Base-by-base conservation (phyloP, 2,888 invertebrate genomes). In the Cyaniris semiargus region DNA sequence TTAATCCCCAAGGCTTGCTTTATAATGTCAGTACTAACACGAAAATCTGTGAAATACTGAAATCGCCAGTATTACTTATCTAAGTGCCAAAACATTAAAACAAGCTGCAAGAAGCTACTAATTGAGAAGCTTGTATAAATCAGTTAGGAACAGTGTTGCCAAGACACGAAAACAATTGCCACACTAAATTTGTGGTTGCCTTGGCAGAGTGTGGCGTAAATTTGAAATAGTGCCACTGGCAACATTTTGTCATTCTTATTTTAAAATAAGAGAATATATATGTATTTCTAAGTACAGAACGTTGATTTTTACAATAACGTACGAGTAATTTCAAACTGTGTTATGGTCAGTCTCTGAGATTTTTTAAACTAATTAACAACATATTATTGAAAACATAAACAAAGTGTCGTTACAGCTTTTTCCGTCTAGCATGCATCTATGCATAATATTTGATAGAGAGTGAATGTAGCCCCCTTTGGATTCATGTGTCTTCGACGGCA, bases 121-220 rank as follows among this genome's bases (percentile, higher is more conserved):
- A 31, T 66, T 31, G 27, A 66, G 15, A 66, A 66, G 66, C 27
- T 66, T 31, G 66, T 15, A 23, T 60, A 66, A 66, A 66, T 66
- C 66, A 66, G 66, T 15, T 27, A 15, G 23, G 60, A 23, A 31
- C 66, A 66, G 21, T 66, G 27, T 66, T 66, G 66, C 66, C 66
- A 66, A 66, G 66, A 66, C 66, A 66, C 66, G 66, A 21, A 66
- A 66, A 66, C 66, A 66, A 66, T 66, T 66, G 66, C 66, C 66
- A 66, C 27, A 27, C 27, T 66, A 27, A 66, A 66, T 66, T 23
- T 60, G 23, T 7, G 66, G 66, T 18, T 18, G 66, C 15, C 66
- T 66, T 66, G 66, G 66, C 66, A 27, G 58, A 60, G 27, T 27
- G 31, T 18, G 18, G 66, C 66, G 66, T 31, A 66, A 27, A 27